Conservation (phyloP, 2,797 vertebrate genomes). For the Typhlichthys eigenmanni region DNA sequence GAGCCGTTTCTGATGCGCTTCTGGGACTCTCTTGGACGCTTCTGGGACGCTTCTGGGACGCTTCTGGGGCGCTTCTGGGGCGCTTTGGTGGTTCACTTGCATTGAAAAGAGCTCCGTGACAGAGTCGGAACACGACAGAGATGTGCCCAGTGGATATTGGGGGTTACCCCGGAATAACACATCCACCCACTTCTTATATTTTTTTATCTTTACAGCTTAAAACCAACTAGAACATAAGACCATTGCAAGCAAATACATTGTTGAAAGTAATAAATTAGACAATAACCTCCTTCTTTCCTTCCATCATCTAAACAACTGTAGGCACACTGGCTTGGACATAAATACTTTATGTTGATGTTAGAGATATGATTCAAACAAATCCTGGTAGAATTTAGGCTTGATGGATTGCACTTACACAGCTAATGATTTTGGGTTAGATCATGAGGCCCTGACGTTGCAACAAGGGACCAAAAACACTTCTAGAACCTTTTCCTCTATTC, state of each 20-base stretch:
- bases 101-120: too few relatives aligned
- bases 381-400: constrained; percentile 20
- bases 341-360: constrained; percentile 28
- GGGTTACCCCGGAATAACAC: too few relatives aligned
- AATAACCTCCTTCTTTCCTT: constrained; percentile 31
- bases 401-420: constrained; percentile 39
- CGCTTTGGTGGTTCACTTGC: too few relatives aligned
- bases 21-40: too few relatives aligned
- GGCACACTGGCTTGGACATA: constrained; percentile 10
- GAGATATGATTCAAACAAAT: constrained; percentile 35
- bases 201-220: too few relatives aligned
- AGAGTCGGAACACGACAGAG: too few relatives aligned
- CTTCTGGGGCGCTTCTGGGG: too few relatives aligned
- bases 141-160: too few relatives aligned
- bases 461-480: constrained; percentile 52
- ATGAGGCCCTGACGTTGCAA: constrained; percentile 25
- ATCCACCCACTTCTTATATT: too few relatives aligned
- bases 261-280: constrained; percentile 2
- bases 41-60: too few relatives aligned
- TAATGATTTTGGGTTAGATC: constrained; percentile 36
- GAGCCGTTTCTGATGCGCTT: too few relatives aligned
- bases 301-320: constrained; percentile 25
- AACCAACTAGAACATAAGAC: background rate
- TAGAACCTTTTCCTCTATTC: background rate
- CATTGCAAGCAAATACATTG: background rate